These are phyloP conservation scores for Spodoptera frugiperda DNA, from an alignment of 1,140 invertebrate genomes.

Conservation along the genomic window DNA sequence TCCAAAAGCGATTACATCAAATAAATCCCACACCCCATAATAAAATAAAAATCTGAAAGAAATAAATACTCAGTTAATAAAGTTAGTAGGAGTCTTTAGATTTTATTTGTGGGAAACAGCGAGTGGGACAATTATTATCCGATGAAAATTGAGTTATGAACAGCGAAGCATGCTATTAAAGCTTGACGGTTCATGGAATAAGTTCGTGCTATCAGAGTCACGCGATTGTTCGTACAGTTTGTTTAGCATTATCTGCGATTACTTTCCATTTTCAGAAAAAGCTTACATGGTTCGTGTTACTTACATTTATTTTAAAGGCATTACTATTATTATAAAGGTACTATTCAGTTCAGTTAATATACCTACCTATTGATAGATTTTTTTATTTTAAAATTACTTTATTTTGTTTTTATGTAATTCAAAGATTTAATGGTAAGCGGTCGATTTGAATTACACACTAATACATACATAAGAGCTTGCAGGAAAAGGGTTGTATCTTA, in stretches of 20 bases:
- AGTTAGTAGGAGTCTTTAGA: not conserved
- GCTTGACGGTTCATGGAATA: not conserved
- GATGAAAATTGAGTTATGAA: slow-evolving; percentile 31
- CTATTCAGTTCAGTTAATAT: too few species aligned
- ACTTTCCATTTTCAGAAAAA: not conserved
- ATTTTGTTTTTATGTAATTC: too few species aligned
- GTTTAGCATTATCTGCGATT: not conserved
- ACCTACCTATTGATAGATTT: too few species aligned
- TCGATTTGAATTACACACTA: too few species aligned
- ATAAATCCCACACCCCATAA: not conserved
- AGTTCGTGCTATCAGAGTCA: slow-evolving; percentile 8
- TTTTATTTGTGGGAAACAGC: slow-evolving; percentile 9
- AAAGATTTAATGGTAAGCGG: too few species aligned
- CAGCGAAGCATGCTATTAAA: slow-evolving; percentile 21
- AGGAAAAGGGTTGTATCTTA: too few species aligned
- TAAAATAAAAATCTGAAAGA: not conserved
- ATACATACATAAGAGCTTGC: too few species aligned
- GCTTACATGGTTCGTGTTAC: too few species aligned
- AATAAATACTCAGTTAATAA: not conserved
- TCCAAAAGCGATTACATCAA: slow-evolving; percentile 6
- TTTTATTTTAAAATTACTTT: too few species aligned
- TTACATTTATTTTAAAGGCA: too few species aligned
- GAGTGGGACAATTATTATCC: slow-evolving; percentile 16
- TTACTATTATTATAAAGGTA: too few species aligned
- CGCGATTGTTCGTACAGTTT: not conserved